Evolutionary conservation across 2,113 vertebrate species (phyloP).

Genomic region (Hemibagrus wyckioides): DNA sequence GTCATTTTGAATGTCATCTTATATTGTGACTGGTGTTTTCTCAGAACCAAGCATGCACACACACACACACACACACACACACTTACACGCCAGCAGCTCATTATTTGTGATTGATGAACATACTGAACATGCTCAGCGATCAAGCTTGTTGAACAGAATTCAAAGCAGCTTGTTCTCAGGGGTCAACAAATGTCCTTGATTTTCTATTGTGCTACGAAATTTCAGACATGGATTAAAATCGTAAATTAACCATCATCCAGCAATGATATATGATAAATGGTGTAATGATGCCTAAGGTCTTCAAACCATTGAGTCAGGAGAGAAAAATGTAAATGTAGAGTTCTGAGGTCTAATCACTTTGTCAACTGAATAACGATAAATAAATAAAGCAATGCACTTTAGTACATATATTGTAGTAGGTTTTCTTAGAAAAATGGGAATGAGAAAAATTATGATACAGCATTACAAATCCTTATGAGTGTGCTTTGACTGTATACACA

Average conservation of each 20-base stretch:
- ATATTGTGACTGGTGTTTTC: neutral
- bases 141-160: neutral
- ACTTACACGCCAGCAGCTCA: neutral
- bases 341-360: neutral
- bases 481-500: neutral
- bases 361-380: neutral
- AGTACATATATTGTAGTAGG: too few species aligned
- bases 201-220: neutral
- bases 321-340: neutral
- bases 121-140: neutral
- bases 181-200: neutral
- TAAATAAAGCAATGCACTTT: neutral
- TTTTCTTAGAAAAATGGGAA: neutral
- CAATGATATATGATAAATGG: neutral
- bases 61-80: neutral
- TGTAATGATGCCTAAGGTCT: neutral
- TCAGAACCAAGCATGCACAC: neutral
- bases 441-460: neutral
- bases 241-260: neutral
- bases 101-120: neutral
- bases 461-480: neutral
- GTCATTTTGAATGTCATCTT: too few species aligned
- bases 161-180: too few species aligned
- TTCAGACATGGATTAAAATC: neutral
- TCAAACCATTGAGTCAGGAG: neutral